A percentile compares a stretch with the other conserved stretches of the same genome.
phyloP scores from a whole-genome alignment of 2,888 invertebrate species.

The Falcaria lacertinaria region DNA sequence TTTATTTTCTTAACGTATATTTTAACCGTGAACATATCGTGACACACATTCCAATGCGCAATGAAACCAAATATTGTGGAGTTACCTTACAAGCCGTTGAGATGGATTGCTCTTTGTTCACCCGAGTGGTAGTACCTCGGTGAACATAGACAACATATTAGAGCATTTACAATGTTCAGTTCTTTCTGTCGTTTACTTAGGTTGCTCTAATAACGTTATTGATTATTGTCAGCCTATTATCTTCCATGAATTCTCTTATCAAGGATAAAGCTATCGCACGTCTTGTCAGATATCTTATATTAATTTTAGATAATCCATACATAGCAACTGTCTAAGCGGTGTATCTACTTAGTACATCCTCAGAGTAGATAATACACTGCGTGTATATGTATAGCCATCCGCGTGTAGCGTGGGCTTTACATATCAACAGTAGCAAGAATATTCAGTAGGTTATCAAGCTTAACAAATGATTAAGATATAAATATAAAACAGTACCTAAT shows the following conservation, averaged over 20 bases:
- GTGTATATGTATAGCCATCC: too few relatives aligned
- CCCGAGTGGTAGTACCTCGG: not conserved
- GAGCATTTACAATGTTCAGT: not conserved
- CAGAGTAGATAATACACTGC: too few relatives aligned
- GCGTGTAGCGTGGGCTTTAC: not conserved
- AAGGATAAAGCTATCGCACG: not conserved
- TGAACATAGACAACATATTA: too few relatives aligned
- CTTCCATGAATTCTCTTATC: not conserved
- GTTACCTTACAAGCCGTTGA: not conserved
- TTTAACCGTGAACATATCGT: slow-evolving; percentile 10
- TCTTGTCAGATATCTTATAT: not conserved
- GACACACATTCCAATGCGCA: not conserved
- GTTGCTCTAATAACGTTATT: too few relatives aligned
- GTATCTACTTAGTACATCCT: too few relatives aligned
- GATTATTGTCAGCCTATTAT: too few relatives aligned
- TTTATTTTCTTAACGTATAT: slow-evolving; percentile 13
- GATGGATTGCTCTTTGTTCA: not conserved
- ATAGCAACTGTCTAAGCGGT: not conserved
- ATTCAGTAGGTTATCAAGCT: not conserved
- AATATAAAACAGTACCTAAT: too few relatives aligned
- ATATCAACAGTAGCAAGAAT: not conserved
- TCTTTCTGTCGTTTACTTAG: too few relatives aligned
- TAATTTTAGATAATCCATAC: not conserved
- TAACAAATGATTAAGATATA: not conserved
- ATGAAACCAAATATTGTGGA: not conserved